Percentiles rank a stretch among this genome's conserved stretches.
Conservation (phyloP, 2,113 vertebrate genomes). For the Poeciliopsis turrubarensis region DNA sequence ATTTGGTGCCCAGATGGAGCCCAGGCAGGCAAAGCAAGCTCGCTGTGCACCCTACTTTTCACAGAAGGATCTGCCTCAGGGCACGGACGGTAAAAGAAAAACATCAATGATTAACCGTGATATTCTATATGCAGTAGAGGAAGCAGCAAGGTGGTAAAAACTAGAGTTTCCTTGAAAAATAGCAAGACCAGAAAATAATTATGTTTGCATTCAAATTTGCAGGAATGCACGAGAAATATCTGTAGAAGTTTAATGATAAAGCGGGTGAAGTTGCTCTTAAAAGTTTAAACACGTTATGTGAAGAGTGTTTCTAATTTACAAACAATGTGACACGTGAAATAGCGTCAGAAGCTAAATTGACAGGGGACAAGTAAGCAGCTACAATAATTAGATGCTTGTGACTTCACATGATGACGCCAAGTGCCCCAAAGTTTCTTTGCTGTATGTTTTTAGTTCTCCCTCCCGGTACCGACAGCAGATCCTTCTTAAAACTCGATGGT, state of each 20-base stretch:
- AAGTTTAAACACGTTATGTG: neutral
- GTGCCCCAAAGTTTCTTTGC: no score
- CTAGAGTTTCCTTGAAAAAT: neutral
- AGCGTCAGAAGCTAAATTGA: no score
- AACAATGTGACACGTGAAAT: no score
- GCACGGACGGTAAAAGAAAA: conserved; percentile 6
- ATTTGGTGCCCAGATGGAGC: conserved; percentile 67
- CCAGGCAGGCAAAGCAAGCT: conserved; percentile 42
- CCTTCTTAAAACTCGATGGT: no score
- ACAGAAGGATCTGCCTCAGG: conserved; percentile 38
- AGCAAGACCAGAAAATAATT: conserved; percentile 2
- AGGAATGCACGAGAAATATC: neutral
- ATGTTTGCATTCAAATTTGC: neutral
- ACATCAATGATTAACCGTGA: conserved; percentile 22
- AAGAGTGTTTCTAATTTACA: no score
- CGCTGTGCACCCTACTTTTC: conserved; percentile 46
- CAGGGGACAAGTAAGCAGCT: neutral
- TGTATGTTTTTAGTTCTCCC: no score
- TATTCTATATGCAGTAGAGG: conserved; percentile 17
- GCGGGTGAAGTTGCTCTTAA: neutral
- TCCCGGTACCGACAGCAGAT: no score
- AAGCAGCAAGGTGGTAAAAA: conserved; percentile 12
- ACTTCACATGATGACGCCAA: no score
- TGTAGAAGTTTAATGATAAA: neutral
- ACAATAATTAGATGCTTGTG: neutral